Base-by-base conservation (phyloP, 2,888 invertebrate genomes). In the Drosophila diplacantha region DNA sequence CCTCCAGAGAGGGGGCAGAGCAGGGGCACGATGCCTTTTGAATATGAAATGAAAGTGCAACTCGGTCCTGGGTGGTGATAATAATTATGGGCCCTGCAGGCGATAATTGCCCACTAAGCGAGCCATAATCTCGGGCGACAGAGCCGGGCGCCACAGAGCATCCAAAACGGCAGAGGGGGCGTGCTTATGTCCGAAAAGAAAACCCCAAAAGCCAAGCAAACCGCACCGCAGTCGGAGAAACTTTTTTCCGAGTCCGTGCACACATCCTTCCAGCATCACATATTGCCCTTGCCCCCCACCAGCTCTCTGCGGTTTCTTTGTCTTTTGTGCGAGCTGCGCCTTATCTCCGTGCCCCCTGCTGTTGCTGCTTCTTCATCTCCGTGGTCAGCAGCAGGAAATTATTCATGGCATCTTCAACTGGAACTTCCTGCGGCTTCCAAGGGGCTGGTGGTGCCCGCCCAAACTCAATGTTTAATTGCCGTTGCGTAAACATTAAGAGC, bases 61-160 rank as follows among this genome's bases (percentile, higher is more conserved):
- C 68, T 83, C 72, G 69, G 61, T 69, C 62, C 54, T 50, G 49
- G 49, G 49, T 58, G 65, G 57, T 60, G 43, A 66, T 74, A 67
- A 83, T 78, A 81, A 78, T 78, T 82, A 78, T 82, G 77, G 72
- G 59, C 75, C 71, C 77, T 78, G 77, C 83, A 82, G 81, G 77
- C 81, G 77, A 82, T 78, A 78, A 78, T 78, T 78, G 83, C 83
- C 78, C 81, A 78, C 78, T 78, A 78, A 78, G 81, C 61, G 81
- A 58, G 59, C 65, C 69, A 71, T 81, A 83, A 82, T 80, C 75
- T 56, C 44, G n/a, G 44, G 62, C 22, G 55, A 44, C 58, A n/a
- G 11, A 39, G 46, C 29, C 2, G 22, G 41, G 34, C 44, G 11
- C 8, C n/a, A 3, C 3, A 14, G 12, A 43, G 43, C 7, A 18